Evolutionary conservation across 2,113 vertebrate species (phyloP).

Genomic region (Neomonachus schauinslandi): DNA sequence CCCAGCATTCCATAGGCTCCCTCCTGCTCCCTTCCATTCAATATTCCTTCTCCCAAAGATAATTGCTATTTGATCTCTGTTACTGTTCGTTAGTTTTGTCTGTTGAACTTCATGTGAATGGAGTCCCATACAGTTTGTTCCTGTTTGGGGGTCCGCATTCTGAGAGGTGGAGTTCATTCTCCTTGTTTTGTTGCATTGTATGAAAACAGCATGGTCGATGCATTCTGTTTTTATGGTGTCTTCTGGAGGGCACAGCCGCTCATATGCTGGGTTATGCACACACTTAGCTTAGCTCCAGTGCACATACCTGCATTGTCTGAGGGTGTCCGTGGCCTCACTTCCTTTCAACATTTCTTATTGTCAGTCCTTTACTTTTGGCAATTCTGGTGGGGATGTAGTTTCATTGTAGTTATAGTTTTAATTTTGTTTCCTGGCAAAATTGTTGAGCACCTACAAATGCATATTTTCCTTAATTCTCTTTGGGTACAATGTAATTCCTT

Average conservation of each 20-base stretch:
- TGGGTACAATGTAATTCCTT: not conserved
- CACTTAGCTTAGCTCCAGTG: fast-evolving
- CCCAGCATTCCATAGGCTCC: not conserved
- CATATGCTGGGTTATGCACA: fast-evolving
- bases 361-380: not conserved
- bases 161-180: not conserved
- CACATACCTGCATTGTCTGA: fast-evolving
- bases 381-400: not conserved
- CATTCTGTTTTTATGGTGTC: not conserved
- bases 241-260: not conserved
- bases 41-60: not conserved
- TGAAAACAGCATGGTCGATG: fast-evolving
- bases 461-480: not conserved
- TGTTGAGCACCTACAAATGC: not conserved
- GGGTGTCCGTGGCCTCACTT: not conserved
- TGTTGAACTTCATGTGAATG: not conserved
- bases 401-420: not conserved
- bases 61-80: not conserved
- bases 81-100: not conserved
- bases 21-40: not conserved
- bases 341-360: not conserved
- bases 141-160: not conserved
- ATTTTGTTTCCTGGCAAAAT: not conserved
- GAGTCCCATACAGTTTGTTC: not conserved
- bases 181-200: not conserved